Evolutionary conservation across 1,140 invertebrate genomes (phyloP).

Genomic region (Solen grandis): DNA sequence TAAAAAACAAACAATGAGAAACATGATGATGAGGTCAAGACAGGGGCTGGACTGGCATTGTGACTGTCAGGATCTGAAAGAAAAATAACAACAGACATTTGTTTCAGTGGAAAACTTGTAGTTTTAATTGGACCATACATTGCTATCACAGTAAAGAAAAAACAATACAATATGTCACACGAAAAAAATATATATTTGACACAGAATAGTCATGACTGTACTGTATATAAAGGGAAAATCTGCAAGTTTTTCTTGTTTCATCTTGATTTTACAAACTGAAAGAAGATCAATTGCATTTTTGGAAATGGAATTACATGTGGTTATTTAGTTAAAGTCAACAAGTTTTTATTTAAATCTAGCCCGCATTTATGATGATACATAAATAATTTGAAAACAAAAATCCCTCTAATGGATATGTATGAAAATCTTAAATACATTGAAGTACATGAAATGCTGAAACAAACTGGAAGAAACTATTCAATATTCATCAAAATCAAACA

Average conservation of each 20-base stretch:
- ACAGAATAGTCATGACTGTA: background rate
- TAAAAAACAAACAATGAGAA: background rate
- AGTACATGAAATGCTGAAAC: background rate
- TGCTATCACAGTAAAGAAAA: background rate
- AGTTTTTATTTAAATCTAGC: too few species aligned
- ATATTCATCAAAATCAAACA: background rate
- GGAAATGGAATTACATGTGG: too few species aligned
- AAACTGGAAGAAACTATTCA: background rate
- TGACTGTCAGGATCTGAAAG: constrained; percentile 74
- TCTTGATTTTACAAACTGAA: too few species aligned
- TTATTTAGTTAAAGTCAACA: too few species aligned
- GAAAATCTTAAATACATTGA: background rate
- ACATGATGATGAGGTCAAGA: constrained; percentile 9
- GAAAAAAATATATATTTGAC: background rate
- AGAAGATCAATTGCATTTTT: too few species aligned
- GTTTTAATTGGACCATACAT: background rate
- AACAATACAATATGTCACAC: background rate
- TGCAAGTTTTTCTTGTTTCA: background rate
- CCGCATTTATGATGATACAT: too few species aligned
- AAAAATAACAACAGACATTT: constrained; percentile 26
- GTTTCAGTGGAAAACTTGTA: background rate
- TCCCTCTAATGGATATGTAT: background rate
- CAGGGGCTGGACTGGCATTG: constrained; percentile 69
- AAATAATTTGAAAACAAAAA: background rate
- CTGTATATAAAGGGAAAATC: background rate